Percentiles rank a stretch among this genome's conserved stretches.
phyloP scores from a whole-genome alignment of 2,113 vertebrate genomes.

The Pachyramphus minor region DNA sequence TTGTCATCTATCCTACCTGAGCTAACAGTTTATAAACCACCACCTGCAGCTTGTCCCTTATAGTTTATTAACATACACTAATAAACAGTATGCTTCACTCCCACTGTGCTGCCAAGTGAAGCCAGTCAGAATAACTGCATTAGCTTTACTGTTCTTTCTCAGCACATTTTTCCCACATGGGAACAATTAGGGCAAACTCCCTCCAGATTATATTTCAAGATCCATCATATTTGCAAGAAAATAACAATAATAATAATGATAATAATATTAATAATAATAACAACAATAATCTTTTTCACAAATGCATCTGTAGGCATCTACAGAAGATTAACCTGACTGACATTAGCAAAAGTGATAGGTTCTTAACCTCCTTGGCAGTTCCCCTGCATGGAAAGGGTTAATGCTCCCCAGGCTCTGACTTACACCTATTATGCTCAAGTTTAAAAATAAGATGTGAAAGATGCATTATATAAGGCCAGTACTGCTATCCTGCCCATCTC shows the following conservation, averaged over 20 bases:
- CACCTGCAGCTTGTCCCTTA: conserved; percentile 56
- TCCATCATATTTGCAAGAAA: conserved; percentile 57
- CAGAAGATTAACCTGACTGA: conserved; percentile 13
- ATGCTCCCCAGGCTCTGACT: conserved; percentile 41
- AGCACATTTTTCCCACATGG: conserved; percentile 72
- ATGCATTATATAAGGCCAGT: conserved; percentile 74
- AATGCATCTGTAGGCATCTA: not conserved
- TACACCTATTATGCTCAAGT: conserved; percentile 70
- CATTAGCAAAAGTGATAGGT: not conserved
- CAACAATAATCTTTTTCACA: not conserved
- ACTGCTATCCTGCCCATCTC: conserved; percentile 76
- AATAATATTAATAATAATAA: not conserved
- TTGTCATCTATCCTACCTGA: conserved; percentile 53
- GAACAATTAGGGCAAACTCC: conserved; percentile 77
- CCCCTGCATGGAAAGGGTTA: not conserved
- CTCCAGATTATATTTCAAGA: conserved; percentile 74
- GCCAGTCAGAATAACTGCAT: conserved; percentile 53
- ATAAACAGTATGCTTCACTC: conserved; percentile 64
- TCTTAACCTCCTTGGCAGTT: not conserved
- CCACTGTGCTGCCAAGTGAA: conserved; percentile 55
- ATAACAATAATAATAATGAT: conserved; percentile 33
- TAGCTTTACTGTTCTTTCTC: conserved; percentile 65
- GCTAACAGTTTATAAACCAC: conserved; percentile 9
- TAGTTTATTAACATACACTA: conserved; percentile 74
- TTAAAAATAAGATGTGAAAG: conserved; percentile 81